Evolutionary conservation across 2,888 invertebrate species (phyloP).

Genomic region (Tuta absoluta): DNA sequence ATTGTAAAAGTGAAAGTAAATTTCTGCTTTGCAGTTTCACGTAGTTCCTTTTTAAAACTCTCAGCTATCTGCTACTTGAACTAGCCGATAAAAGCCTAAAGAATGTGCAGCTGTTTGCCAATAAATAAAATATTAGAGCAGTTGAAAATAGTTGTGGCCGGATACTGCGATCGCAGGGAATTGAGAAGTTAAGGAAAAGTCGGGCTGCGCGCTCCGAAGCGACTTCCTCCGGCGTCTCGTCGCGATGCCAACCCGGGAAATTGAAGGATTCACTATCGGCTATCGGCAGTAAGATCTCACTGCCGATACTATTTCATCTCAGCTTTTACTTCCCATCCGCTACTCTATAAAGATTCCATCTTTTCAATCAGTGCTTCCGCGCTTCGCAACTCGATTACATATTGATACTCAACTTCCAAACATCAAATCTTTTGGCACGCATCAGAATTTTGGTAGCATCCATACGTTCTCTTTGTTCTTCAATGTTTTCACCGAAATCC

Average conservation of each 20-base stretch:
- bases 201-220: conserved; percentile 38
- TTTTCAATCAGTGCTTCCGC: conserved; percentile 23
- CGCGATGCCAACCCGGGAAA: conserved; percentile 29
- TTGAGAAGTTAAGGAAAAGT: conserved; percentile 59
- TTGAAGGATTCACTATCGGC: conserved; percentile 33
- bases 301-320: conserved; percentile 29
- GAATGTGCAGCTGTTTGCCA: conserved; percentile 40
- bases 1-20: no score
- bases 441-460: not conserved
- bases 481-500: not conserved
- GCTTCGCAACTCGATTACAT: not conserved
- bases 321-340: conserved; percentile 22
- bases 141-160: conserved; percentile 50
- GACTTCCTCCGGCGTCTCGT: conserved; percentile 27
- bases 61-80: not conserved
- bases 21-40: no score
- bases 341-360: conserved; percentile 22
- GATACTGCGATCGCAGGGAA: conserved; percentile 46
- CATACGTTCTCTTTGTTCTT: conserved; percentile 8
- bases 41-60: not conserved
- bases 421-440: conserved; percentile 4
- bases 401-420: not conserved
- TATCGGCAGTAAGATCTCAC: conserved; percentile 33
- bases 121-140: conserved; percentile 57
- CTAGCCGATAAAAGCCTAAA: conserved; percentile 15